Evolutionary conservation across 1,140 invertebrate species (phyloP), one percentile per base, ranked within the genome.

Genomic region (Coptotermes formosanus): DNA sequence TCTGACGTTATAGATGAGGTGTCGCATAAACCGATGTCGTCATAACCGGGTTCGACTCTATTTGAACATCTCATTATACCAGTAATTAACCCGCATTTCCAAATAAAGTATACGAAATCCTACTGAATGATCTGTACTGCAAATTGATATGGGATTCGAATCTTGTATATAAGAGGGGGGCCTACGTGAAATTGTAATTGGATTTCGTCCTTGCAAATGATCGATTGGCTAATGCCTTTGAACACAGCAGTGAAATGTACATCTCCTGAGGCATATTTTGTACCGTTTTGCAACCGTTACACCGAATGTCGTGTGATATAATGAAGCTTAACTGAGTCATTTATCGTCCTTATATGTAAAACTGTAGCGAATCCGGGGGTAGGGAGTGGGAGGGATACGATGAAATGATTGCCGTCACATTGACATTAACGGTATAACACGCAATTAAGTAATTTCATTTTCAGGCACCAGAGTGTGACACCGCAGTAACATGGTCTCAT

Each of bases 391-490:
- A 75, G 16, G 64, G 64, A 30, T 25, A 75, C 6, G 64, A 25
- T 75, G 64, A 75, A 75, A 75, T 75, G 64, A 75, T 30, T 75
- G 64, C 64, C 64, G 64, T 75, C 64, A 75, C 64, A 75, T 0
- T 30, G 64, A 75, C 64, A 75, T 75, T 75, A 75, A 75, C n/a
- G 64, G 64, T 25, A 30, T 75, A 75, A 75, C 64, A 75, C 64
- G 64, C 64, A 75, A 45, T 83, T 55, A 45, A 83, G 83, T 84
- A 84, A 84, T 84, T 84, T 59, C 83, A 84, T 84, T 84, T 32
- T 25, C 83, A 38, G 83, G n/a, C n/a, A 64, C 16, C 83, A 84
- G 83, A 84, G 83, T 52, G 83, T 55, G 83, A 59, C 43, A 64
- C 82, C 83, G 83, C 83, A 48, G 83, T 3, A n/a, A 23, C n/a